Base-by-base conservation (phyloP, 1,140 invertebrate species). In the Acromyrmex heyeri region DNA sequence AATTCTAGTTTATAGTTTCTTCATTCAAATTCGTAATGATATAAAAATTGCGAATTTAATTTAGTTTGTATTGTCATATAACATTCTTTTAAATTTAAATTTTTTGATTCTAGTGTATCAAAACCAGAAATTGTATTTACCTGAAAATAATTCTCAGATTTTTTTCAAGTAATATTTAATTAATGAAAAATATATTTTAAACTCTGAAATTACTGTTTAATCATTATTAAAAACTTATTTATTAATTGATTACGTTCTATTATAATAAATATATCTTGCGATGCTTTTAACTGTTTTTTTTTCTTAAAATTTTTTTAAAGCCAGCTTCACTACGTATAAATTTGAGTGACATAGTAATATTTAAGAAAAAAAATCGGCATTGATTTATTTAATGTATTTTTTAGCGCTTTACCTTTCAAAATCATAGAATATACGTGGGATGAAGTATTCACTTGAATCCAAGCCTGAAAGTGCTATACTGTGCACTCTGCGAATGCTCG, bases 371-470 rank as follows among this genome's bases (percentile, higher is more conserved):
- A 30, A 78, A n/a, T 30, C 18, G 24, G 18, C 10, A 30, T 64
- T 64, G 38, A 65, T 78, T 77, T 18, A 48, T n/a, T 64, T 55
- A 38, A 38, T 69, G 4, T 44, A 62, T 67, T 55, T 57, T 62
- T 62, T 61, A 48, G 21, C 3, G 12, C 65, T 57, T 24, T 61
- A 59, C 18, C 2, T 48, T 61, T 8, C n/a, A 30, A 85, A 72
- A 12, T n/a, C 18, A 59, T 48, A 14, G 48, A 72, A 64, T 34
- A 27, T 55, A 55, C 5, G 50, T n/a, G 14, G 5, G 18, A 0
- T 18, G 16, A 30, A 48, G 24, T 83, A 69, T 69, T 48, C 38
- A 62, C 38, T 53, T 59, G 14, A 53, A 69, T 34, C 12, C 55
- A 24, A 30, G 67, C 8, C 38, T 48, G 57, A 83, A 75, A 44